Conservation (phyloP, 2,888 invertebrate species). For the Pterobdella sp. region DNA sequence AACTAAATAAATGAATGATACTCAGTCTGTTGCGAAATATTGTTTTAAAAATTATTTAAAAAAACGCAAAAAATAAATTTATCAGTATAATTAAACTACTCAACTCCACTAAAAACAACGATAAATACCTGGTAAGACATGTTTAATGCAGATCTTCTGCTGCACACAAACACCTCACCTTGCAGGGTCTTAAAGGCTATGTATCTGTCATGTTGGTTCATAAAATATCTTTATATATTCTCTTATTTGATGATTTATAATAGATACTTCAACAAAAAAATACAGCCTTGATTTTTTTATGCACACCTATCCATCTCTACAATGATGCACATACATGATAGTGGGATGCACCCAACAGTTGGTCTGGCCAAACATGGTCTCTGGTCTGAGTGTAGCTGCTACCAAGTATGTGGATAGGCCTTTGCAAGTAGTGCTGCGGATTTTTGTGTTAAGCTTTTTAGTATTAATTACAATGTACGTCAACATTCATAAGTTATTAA, state of each 20-base stretch:
- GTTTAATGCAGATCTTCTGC: slow-evolving; percentile 79
- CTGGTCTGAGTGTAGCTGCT: slow-evolving; percentile 93
- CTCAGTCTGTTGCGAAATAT: too few species aligned
- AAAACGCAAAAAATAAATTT: too few species aligned
- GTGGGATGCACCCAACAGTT: slow-evolving; percentile 97
- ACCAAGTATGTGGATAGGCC: slow-evolving; percentile 65
- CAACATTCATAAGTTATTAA: background rate
- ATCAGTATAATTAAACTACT: too few species aligned
- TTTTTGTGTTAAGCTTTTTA: background rate
- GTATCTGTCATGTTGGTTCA: slow-evolving; percentile 56
- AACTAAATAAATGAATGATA: background rate
- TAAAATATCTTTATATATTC: background rate
- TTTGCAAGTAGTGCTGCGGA: background rate
- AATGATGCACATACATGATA: slow-evolving; percentile 57
- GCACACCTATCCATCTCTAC: too few species aligned
- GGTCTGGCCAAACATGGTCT: slow-evolving; percentile 99
- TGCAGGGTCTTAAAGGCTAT: slow-evolving; percentile 69
- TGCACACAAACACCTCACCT: slow-evolving; percentile 72
- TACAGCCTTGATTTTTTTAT: background rate
- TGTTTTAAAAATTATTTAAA: too few species aligned
- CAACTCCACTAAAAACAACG: background rate
- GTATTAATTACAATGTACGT: too few species aligned
- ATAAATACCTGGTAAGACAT: slow-evolving; percentile 85
- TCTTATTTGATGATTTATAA: background rate
- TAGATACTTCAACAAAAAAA: too few species aligned